Evolutionary conservation across 2,797 vertebrate species (phyloP), one percentile per base, ranked within the genome.

Genomic region (Arrhamphus sclerolepis): DNA sequence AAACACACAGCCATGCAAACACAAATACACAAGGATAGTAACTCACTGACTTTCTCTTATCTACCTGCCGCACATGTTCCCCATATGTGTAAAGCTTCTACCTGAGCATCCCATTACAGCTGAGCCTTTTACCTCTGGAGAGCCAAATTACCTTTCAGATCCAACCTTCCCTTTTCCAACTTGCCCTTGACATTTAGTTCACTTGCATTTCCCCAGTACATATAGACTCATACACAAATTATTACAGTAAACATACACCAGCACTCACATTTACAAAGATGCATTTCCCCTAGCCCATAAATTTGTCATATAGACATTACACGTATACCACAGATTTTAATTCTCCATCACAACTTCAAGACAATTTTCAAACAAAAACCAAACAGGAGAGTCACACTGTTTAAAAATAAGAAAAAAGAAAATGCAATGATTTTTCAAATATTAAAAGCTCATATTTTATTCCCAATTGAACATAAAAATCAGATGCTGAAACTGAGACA

Each of bases 31-130:
- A 64, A 50, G 61, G 73, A 61, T 68, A 73, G 75, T 31, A 85
- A 81, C 70, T 79, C 50, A 58, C 72, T 75, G 39, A 65, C 72
- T 70, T 64, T 70, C 72, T 80, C 87, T 92, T 93, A 93, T 93
- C 92, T 91, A 77, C 81, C 81, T 73, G 72, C 81, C 54, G 89
- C 92, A 93, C 91, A 92, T 91, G 90, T 89, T 89, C 68, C 83
- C 81, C 84, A 82, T 85, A 89, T 58, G 84, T 90, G 87, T 87
- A 85, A 82, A 85, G 88, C 86, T 89, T 87, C 87, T 89, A 91
- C 89, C 88, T 89, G 89, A 75, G 83, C 70, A 48, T 66, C 72
- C 82, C 77, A 87, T 86, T 87, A 87, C 78, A 86, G 80, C 70
- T 62, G 78, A 85, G 76, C 81, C 84, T 89, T 90, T 86, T 88